Percentiles rank a stretch among this genome's conserved stretches.
These are phyloP conservation scores for Larimichthys polyactis DNA, from an alignment of 2,113 vertebrate genomes.

Conservation along the genomic window DNA sequence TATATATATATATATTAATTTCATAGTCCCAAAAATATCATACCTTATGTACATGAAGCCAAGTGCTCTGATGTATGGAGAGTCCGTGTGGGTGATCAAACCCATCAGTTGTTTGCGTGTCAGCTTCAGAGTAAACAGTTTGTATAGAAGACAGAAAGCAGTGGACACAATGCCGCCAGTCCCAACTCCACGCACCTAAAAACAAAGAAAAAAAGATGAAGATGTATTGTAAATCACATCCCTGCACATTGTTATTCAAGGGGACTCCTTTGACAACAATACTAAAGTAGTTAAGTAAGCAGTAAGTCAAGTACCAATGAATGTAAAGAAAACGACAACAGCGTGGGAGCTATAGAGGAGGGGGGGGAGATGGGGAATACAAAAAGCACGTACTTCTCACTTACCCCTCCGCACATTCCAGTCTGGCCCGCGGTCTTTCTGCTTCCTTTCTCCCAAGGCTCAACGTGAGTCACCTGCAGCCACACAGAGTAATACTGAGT, in stretches of 20 bases:
- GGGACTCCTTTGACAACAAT: neutral
- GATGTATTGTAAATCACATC: slow-evolving; percentile 11
- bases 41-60: slow-evolving; percentile 99
- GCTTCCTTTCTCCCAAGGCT: slow-evolving; percentile 99
- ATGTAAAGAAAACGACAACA: neutral
- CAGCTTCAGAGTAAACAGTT: slow-evolving; percentile 97
- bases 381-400: slow-evolving; percentile 99
- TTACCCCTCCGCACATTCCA: slow-evolving; percentile 99
- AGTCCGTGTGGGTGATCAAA: slow-evolving; percentile 98
- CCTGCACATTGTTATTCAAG: too few relatives aligned
- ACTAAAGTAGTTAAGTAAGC: neutral
- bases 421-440: slow-evolving; percentile 99
- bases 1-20: neutral
- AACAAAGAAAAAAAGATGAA: neutral
- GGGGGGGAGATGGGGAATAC: slow-evolving; percentile 73
- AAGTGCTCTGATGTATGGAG: slow-evolving; percentile 97
- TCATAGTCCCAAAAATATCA: neutral
- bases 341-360: neutral
- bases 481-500: neutral
- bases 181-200: slow-evolving; percentile 96
- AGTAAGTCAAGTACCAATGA: too few relatives aligned
- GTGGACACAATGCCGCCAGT: slow-evolving; percentile 99
- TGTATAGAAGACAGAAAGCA: slow-evolving; percentile 98
- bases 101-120: slow-evolving; percentile 99
- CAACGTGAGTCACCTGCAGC: slow-evolving; percentile 92